A percentile compares a stretch with the other conserved stretches of the same genome.
Evolutionary conservation across 2,797 vertebrate species (phyloP).

Genomic region (Sylvia borin): DNA sequence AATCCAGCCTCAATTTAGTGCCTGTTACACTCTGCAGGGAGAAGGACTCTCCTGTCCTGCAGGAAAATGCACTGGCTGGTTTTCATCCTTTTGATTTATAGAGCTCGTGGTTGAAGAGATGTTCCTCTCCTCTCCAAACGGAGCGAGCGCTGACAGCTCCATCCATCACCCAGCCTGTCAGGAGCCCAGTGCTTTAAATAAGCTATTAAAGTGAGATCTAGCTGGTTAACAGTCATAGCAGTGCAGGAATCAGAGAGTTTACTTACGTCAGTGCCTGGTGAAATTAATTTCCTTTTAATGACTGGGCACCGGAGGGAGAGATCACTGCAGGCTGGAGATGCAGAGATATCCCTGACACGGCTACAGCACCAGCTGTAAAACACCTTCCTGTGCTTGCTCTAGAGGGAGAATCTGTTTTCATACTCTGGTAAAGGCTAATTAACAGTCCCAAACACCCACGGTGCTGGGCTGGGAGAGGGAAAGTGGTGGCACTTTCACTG

Average conservation of each 20-base stretch:
- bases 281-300: conserved; percentile 64
- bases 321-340: neutral
- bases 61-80: neutral
- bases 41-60: conserved; percentile 33
- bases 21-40: neutral
- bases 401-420: neutral
- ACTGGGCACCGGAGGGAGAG: neutral
- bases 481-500: neutral
- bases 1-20: conserved; percentile 21
- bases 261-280: neutral
- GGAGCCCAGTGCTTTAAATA: conserved; percentile 40
- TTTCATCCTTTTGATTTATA: conserved; percentile 62
- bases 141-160: conserved; percentile 47
- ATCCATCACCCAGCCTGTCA: conserved; percentile 45
- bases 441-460: fast-evolving
- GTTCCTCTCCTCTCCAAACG: conserved; percentile 39
- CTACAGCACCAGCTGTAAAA: fast-evolving
- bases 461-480: neutral
- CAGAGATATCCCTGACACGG: neutral
- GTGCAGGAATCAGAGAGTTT: conserved; percentile 9
- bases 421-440: neutral
- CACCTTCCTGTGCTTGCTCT: neutral
- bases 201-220: conserved; percentile 62
- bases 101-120: conserved; percentile 29
- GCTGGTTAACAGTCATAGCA: conserved; percentile 58